A percentile compares a stretch with the other conserved stretches of the same genome.
These are phyloP conservation scores for Autographa pulchrina DNA, from an alignment of 2,888 invertebrate species.

Conservation along the genomic window DNA sequence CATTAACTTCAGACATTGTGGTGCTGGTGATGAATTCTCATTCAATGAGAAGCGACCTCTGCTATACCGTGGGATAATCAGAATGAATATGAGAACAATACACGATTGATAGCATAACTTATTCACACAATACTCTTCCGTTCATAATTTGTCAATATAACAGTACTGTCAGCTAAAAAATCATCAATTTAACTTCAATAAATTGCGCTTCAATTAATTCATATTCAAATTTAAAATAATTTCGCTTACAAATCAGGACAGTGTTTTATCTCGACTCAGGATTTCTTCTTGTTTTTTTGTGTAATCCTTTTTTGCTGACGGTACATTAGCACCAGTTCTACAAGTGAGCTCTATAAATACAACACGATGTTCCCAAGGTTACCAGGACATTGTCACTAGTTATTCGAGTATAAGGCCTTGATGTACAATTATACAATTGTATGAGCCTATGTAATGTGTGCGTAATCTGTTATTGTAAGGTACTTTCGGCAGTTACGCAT, in stretches of 20 bases:
- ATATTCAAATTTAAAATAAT: too few species aligned
- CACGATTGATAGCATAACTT: not conserved
- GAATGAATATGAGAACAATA: not conserved
- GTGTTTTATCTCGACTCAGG: not conserved
- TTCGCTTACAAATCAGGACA: not conserved
- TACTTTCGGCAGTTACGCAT: too few species aligned
- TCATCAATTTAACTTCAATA: too few species aligned
- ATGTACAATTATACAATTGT: not conserved
- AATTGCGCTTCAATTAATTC: too few species aligned
- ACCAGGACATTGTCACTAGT: constrained; percentile 36
- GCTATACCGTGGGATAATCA: not conserved
- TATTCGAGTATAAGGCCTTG: constrained; percentile 17
- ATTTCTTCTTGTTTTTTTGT: not conserved
- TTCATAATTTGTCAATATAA: not conserved
- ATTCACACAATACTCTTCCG: constrained; percentile 3
- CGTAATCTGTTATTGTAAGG: too few species aligned
- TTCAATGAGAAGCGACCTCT: not conserved
- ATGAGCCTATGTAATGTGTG: not conserved
- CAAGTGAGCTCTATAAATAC: constrained; percentile 32
- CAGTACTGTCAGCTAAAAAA: not conserved
- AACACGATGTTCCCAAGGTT: constrained; percentile 35
- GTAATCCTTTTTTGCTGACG: not conserved
- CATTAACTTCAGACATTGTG: not conserved
- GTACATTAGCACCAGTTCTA: constrained; percentile 14
- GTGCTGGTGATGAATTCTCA: not conserved